A percentile compares a stretch with the other conserved stretches of the same genome.
phyloP scores from a whole-genome alignment of 2,888 invertebrate species.

The Aricia artaxerxes region DNA sequence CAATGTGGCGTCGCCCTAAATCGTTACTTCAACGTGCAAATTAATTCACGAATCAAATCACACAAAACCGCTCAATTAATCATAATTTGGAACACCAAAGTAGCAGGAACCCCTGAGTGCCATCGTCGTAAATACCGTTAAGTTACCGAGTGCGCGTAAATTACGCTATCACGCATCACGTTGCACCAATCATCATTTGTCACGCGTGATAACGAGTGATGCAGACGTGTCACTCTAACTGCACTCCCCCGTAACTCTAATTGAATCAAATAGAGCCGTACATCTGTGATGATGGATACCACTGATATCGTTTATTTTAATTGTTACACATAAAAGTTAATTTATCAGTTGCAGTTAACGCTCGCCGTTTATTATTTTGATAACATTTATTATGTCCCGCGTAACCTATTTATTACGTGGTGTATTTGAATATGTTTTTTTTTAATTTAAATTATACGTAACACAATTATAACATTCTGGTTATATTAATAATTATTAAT shows the following conservation, averaged over 20 bases:
- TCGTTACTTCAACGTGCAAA: not conserved
- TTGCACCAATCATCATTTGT: conserved; percentile 33
- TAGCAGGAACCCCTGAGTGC: conserved; percentile 11
- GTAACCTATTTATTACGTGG: not conserved
- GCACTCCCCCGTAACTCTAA: conserved; percentile 17
- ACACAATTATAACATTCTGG: not conserved
- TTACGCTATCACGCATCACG: conserved; percentile 30
- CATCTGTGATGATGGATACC: not conserved
- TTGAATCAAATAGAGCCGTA: conserved; percentile 20
- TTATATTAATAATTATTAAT: no score
- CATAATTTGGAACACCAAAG: not conserved
- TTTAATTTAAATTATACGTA: not conserved
- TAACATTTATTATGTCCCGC: conserved; percentile 9
- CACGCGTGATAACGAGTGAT: conserved; percentile 33
- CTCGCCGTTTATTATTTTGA: conserved; percentile 18
- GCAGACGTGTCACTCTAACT: conserved; percentile 6
- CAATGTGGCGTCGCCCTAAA: not conserved
- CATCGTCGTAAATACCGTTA: conserved; percentile 26
- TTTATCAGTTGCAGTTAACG: conserved; percentile 21
- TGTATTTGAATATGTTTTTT: not conserved
- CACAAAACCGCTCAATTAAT: not conserved
- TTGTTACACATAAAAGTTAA: conserved; percentile 19
- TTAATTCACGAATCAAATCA: not conserved
- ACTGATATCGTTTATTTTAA: conserved; percentile 14
- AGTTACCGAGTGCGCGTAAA: conserved; percentile 26